phyloP scores from a whole-genome alignment of 2,888 invertebrate genomes.

The Drosophila austrosaltans region DNA sequence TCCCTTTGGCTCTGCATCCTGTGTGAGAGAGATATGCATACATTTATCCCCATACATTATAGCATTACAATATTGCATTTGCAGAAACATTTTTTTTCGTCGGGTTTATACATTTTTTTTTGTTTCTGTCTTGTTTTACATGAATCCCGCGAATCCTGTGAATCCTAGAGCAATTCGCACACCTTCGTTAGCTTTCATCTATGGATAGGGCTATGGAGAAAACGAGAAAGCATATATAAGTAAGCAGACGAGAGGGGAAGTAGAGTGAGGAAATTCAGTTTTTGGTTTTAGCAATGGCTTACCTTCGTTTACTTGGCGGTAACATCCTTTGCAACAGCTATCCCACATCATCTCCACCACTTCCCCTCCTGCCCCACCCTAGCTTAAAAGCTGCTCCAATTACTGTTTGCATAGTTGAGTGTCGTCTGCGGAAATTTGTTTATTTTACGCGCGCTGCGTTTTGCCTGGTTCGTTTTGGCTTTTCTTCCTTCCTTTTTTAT shows the following conservation, averaged over 20 bases:
- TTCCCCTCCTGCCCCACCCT: conserved; percentile 5
- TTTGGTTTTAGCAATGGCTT: conserved; percentile 62
- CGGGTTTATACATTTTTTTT: background rate
- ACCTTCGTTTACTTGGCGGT: conserved; percentile 52
- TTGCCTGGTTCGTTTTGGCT: conserved; percentile 56
- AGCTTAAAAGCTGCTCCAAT: conserved; percentile 72
- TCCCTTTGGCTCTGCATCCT: conserved; percentile 42
- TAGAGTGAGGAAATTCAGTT: conserved; percentile 57
- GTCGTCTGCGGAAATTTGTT: conserved; percentile 77
- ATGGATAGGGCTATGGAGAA: conserved; percentile 23
- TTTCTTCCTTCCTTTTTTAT: conserved; percentile 46
- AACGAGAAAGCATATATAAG: background rate
- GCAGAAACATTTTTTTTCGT: conserved; percentile 50
- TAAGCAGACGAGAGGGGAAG: background rate
- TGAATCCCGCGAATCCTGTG: conserved; percentile 43
- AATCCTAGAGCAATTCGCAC: conserved; percentile 28
- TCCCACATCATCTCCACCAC: background rate
- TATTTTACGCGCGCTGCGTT: conserved; percentile 78
- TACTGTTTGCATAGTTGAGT: conserved; percentile 79
- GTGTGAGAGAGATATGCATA: conserved; percentile 72
- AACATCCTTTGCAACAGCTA: conserved; percentile 21
- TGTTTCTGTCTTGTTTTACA: conserved; percentile 50
- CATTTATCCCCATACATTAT: conserved; percentile 66
- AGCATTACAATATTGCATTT: conserved; percentile 74
- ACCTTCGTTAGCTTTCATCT: conserved; percentile 58